Conservation (phyloP, 2,113 vertebrate genomes). For the Periophthalmodon schlosseri region DNA sequence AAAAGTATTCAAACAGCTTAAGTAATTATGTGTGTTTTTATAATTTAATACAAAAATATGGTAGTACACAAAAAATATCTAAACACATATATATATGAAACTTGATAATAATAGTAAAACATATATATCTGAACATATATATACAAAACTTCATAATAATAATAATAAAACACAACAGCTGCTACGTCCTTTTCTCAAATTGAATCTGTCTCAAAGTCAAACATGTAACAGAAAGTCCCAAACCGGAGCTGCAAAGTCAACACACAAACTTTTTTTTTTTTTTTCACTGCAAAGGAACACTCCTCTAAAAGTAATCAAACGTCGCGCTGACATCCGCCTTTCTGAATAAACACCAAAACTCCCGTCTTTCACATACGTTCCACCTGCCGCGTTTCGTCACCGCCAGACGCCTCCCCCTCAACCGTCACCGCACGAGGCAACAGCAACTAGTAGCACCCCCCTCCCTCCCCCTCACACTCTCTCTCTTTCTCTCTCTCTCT, state of each 20-base stretch:
- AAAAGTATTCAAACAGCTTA: no score
- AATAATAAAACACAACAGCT: not conserved
- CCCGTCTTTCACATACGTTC: conserved; percentile 17
- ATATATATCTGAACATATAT: not conserved
- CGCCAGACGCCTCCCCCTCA: conserved; percentile 60
- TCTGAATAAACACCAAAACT: conserved; percentile 23
- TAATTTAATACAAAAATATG: not conserved
- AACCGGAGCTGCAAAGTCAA: conserved; percentile 27
- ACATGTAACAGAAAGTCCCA: conserved; percentile 16
- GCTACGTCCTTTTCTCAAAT: not conserved
- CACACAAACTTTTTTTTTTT: conserved; percentile 41
- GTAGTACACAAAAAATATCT: not conserved
- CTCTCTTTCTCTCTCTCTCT: no score
- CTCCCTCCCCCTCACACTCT: not conserved
- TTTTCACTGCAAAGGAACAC: conserved; percentile 19
- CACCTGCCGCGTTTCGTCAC: conserved; percentile 55
- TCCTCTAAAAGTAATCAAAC: conserved; percentile 29
- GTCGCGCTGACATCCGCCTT: conserved; percentile 25
- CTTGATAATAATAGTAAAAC: not conserved
- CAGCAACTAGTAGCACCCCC: conserved; percentile 69
- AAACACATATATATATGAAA: not conserved
- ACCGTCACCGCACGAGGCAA: conserved; percentile 60
- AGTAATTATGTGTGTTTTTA: not conserved
- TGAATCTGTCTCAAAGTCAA: not conserved
- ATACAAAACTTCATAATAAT: not conserved